Evolutionary conservation across 2,888 invertebrate genomes (phyloP), one percentile per base, ranked within the genome.

Genomic region (Drosophila meridionalis): DNA sequence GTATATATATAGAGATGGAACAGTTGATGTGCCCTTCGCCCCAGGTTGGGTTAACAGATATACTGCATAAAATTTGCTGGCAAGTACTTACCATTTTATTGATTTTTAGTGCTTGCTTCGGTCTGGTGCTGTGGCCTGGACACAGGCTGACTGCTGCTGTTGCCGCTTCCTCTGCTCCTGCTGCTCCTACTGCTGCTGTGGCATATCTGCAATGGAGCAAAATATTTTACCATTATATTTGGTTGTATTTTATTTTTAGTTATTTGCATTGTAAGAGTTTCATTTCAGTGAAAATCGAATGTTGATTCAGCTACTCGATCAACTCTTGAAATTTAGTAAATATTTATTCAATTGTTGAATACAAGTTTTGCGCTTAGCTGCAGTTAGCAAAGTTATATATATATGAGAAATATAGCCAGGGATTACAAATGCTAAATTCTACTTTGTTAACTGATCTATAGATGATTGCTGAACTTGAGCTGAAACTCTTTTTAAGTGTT

Each of bases 21-120:
- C 36, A 26, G 28, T 32, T 26, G 5, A 11, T 26, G 7, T 4
- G 14, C 11, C 14, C 38, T 7, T 11, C 20, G 12, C n/a, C 26
- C 1, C 65, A 26, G 14, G 20, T 38, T 45, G 45, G 53, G 26
- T 32, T 26, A 55, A 48, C 36, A 26, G 59, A 59, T 50, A 65
- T 48, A 34, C 50, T 43, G 56, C 26, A 65, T 74, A 52, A 62
- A 77, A 59, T 62, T 61, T 66, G 26, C 58, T 62, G 69, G 62
- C 73, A 57, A 83, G 84, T 81, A 84, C 87, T 85, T 76, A 85
- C 85, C 84, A 74, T 81, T 85, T 84, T 85, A 87, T 85, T 78
- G 84, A 87, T 84, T 85, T 85, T 85, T 52, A 58, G 60, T 71
- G 50, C 45, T 60, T 56, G 66, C 58, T 73, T 63, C 30, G 57